Percentiles rank a stretch among this genome's conserved stretches.
These are phyloP conservation scores for Odontothrips loti DNA, from an alignment of 2,888 invertebrate genomes.

Conservation along the genomic window DNA sequence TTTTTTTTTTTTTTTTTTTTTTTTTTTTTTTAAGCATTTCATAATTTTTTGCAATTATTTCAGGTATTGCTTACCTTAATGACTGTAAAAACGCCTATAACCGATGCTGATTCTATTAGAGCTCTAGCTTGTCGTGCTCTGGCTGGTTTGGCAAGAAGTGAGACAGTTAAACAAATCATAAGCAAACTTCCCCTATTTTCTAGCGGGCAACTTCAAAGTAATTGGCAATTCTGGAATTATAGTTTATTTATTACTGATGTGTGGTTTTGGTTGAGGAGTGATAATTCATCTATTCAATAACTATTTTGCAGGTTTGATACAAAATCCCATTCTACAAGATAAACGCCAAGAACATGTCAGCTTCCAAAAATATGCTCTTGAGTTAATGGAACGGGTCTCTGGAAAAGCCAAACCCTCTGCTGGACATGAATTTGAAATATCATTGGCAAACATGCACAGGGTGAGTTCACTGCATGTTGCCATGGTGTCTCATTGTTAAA, in stretches of 20 bases:
- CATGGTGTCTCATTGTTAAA: conserved; percentile 24
- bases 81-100: conserved; percentile 89
- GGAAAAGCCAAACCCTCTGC: conserved; percentile 77
- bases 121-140: conserved; percentile 90
- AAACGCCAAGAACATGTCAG: conserved; percentile 91
- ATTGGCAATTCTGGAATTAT: conserved; percentile 40
- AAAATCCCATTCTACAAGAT: conserved; percentile 94
- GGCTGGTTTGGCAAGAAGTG: conserved; percentile 88
- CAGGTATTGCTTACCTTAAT: conserved; percentile 80
- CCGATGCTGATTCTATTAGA: conserved; percentile 92
- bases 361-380: conserved; percentile 91
- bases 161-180: conserved; percentile 89
- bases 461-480: conserved; percentile 52
- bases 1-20: too few relatives aligned
- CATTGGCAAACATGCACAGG: conserved; percentile 82
- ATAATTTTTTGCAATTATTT: conserved; percentile 33
- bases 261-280: neutral
- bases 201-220: conserved; percentile 84
- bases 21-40: neutral
- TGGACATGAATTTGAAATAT: conserved; percentile 74
- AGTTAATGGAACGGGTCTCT: conserved; percentile 82
- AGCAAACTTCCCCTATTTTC: conserved; percentile 92
- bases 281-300: neutral
- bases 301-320: conserved; percentile 68
- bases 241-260: neutral